A percentile compares a stretch with the other conserved stretches of the same genome.
These are phyloP conservation scores for Leptinotarsa rubiginosa DNA, from an alignment of 2,888 invertebrate species.

Conservation along the genomic window DNA sequence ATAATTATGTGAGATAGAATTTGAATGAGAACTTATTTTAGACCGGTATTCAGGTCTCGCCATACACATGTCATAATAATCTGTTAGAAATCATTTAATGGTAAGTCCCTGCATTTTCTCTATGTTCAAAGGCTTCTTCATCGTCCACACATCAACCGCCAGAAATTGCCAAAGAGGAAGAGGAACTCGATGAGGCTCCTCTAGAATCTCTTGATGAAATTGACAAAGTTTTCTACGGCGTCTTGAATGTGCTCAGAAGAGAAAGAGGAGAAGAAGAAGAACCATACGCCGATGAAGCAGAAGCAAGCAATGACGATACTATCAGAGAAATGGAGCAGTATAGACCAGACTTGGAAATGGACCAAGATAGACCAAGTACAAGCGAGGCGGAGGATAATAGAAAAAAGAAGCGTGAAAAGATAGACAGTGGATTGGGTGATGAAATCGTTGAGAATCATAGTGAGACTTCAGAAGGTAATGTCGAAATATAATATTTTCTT, in stretches of 20 bases:
- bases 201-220: conserved; percentile 43
- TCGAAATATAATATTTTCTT: conserved; percentile 37
- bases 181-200: conserved; percentile 8
- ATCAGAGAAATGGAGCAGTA: conserved; percentile 19
- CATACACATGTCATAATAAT: background rate
- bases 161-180: conserved; percentile 32
- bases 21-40: too few relatives aligned
- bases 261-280: conserved; percentile 35
- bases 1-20: too few relatives aligned
- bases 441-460: conserved; percentile 56
- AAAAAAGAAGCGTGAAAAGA: conserved; percentile 68
- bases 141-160: conserved; percentile 7
- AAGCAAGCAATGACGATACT: conserved; percentile 15
- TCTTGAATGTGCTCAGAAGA: conserved; percentile 43
- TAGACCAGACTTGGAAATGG: conserved; percentile 6
- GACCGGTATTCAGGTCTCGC: too few relatives aligned
- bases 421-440: conserved; percentile 75
- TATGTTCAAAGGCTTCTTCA: conserved; percentile 6
- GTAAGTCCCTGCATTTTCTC: background rate
- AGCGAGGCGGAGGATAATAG: conserved; percentile 14
- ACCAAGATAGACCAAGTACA: conserved; percentile 30
- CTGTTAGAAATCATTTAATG: background rate
- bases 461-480: conserved; percentile 43
- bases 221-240: conserved; percentile 45
- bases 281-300: conserved; percentile 2